phyloP scores from a whole-genome alignment of 2,113 vertebrate species.

The Oxyura jamaicensis region DNA sequence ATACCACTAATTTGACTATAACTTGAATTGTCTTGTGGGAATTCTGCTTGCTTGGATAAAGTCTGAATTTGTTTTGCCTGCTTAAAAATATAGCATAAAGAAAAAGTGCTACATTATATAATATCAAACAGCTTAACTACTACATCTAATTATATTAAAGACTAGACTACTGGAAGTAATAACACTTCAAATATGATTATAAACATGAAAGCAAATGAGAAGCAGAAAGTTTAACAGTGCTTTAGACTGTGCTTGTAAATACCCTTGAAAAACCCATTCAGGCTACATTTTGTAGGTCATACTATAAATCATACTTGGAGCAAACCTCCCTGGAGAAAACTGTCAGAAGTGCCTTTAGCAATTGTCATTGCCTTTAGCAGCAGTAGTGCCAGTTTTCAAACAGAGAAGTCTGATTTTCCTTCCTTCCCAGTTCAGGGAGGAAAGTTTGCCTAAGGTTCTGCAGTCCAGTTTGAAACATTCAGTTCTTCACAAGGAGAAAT shows the following conservation, averaged over 20 bases:
- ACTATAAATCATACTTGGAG: neutral
- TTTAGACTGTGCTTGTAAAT: neutral
- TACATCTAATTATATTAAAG: conserved; percentile 40
- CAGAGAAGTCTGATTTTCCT: neutral
- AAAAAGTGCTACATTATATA: conserved; percentile 9
- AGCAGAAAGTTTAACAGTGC: neutral
- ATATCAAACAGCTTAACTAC: conserved; percentile 39
- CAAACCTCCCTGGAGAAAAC: neutral
- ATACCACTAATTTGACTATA: conserved; percentile 17
- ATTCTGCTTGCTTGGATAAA: conserved; percentile 48
- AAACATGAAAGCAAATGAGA: conserved; percentile 9
- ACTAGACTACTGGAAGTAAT: conserved; percentile 25
- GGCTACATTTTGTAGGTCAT: neutral
- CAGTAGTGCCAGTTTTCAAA: neutral
- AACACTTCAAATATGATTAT: conserved; percentile 9
- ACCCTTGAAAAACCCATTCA: neutral
- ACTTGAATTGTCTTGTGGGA: conserved; percentile 39
- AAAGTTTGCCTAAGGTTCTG: neutral
- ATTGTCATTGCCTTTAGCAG: neutral
- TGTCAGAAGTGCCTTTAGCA: neutral
- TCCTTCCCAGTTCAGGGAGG: neutral
- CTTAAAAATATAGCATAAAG: conserved; percentile 15
- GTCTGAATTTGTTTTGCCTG: conserved; percentile 14
- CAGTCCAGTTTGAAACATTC: neutral
- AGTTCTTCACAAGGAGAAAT: neutral